These are phyloP conservation scores for Halyomorpha halys DNA, from an alignment of 1,140 invertebrate species.

Conservation along the genomic window DNA sequence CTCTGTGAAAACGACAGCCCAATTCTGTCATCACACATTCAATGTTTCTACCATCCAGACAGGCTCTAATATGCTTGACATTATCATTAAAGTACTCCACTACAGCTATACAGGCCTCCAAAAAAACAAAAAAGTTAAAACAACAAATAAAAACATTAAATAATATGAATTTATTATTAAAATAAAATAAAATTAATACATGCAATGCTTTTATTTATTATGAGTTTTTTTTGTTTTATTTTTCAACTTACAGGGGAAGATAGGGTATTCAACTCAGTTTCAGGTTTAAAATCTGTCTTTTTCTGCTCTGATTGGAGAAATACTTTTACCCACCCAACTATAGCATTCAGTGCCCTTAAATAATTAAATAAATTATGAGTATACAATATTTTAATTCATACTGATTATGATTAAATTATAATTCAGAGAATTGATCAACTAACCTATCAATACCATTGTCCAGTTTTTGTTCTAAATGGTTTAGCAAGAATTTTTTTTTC, in stretches of 20 bases:
- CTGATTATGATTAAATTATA: conserved; percentile 7
- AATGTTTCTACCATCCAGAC: conserved; percentile 89
- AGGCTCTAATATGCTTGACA: conserved; percentile 67
- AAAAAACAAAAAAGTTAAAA: conserved; percentile 26
- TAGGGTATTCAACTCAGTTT: conserved; percentile 65
- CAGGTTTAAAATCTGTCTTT: conserved; percentile 92
- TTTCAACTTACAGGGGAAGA: conserved; percentile 49
- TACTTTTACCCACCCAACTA: conserved; percentile 83
- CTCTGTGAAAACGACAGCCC: conserved; percentile 78
- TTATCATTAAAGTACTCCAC: conserved; percentile 71
- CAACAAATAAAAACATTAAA: background rate
- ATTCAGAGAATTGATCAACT: background rate
- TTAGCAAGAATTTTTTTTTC: conserved; percentile 74
- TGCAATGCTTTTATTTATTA: background rate
- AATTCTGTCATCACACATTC: conserved; percentile 78
- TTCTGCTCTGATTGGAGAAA: conserved; percentile 89
- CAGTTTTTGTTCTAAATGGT: conserved; percentile 84
- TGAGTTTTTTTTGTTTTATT: background rate
- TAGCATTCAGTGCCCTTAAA: conserved; percentile 65
- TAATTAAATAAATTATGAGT: conserved; percentile 26
- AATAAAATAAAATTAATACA: background rate
- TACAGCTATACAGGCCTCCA: conserved; percentile 77
- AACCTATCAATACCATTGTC: conserved; percentile 75
- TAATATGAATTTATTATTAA: background rate
- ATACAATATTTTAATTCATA: conserved; percentile 5